Percentiles rank a stretch among this genome's conserved stretches.
Evolutionary conservation across 1,140 invertebrate genomes (phyloP).

Genomic region (Glomeris maerens): DNA sequence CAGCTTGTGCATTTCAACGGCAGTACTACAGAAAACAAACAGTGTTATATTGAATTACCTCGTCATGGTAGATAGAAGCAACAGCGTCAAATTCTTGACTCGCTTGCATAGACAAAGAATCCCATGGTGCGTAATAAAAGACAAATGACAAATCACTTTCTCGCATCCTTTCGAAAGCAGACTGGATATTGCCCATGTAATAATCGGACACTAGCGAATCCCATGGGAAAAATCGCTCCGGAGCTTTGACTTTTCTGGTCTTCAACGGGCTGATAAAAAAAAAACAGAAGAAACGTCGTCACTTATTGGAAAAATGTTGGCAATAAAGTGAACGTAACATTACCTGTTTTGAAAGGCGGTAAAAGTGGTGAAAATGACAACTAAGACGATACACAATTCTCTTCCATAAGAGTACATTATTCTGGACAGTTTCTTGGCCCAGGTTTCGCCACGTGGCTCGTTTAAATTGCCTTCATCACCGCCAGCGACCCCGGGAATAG

Average conservation of each 20-base stretch:
- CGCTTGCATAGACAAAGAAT: conserved; percentile 56
- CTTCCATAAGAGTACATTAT: conserved; percentile 2
- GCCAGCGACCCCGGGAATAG: not conserved
- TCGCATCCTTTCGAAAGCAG: conserved; percentile 42
- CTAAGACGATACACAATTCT: conserved; percentile 7
- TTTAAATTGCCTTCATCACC: not conserved
- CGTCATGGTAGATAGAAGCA: conserved; percentile 49
- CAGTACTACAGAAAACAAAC: no score
- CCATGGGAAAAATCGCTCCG: conserved; percentile 42
- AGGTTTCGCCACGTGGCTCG: not conserved
- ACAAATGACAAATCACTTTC: conserved; percentile 56
- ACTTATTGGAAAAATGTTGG: not conserved
- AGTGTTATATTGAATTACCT: conserved; percentile 39
- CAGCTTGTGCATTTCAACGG: no score
- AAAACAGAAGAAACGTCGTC: not conserved
- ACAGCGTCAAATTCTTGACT: conserved; percentile 54
- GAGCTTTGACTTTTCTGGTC: conserved; percentile 3
- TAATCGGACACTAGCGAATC: conserved; percentile 50
- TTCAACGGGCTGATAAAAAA: conserved; percentile 6
- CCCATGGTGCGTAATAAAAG: conserved; percentile 83
- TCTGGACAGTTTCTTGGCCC: not conserved
- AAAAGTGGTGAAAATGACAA: conserved; percentile 8
- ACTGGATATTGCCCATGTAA: conserved; percentile 50
- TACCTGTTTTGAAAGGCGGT: conserved; percentile 11
- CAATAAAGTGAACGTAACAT: not conserved